Conservation (phyloP, 2,113 vertebrate species). For the Phocoena sinus region DNA sequence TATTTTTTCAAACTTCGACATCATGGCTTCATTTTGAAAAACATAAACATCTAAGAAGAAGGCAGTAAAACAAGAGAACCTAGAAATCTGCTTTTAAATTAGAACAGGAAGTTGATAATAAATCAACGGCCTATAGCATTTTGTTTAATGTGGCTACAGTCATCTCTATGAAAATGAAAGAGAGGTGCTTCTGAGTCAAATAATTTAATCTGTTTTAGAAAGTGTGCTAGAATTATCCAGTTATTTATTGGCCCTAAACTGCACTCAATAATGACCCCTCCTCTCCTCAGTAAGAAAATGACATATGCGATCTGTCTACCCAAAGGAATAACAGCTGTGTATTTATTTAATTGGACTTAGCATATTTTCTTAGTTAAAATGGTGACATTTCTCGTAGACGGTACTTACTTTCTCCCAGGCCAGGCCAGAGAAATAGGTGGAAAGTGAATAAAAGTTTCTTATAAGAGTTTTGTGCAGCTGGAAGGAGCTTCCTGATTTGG, state of each 20-base stretch:
- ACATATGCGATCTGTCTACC: not conserved
- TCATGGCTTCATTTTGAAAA: not conserved
- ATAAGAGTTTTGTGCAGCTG: not conserved
- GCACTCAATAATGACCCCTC: not conserved
- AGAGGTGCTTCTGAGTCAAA: not conserved
- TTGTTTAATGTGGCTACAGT: not conserved
- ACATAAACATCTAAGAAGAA: not conserved
- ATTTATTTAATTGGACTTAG: not conserved
- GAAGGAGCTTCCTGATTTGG: not conserved
- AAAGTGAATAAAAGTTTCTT: not conserved
- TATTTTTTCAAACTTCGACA: not conserved
- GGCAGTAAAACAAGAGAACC: not conserved
- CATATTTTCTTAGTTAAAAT: not conserved
- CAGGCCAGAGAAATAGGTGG: not conserved
- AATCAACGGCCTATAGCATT: not conserved
- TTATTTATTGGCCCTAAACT: not conserved
- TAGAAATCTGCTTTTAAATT: not conserved
- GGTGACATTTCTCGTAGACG: not conserved
- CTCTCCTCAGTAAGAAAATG: not conserved
- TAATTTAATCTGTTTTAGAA: not conserved
- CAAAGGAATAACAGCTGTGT: not conserved
- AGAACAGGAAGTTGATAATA: not conserved
- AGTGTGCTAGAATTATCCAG: not conserved
- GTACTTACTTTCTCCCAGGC: not conserved
- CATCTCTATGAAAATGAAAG: not conserved